Evolutionary conservation across 1,140 invertebrate species (phyloP), one percentile per base, ranked within the genome.

Genomic region (Eueides isabella): DNA sequence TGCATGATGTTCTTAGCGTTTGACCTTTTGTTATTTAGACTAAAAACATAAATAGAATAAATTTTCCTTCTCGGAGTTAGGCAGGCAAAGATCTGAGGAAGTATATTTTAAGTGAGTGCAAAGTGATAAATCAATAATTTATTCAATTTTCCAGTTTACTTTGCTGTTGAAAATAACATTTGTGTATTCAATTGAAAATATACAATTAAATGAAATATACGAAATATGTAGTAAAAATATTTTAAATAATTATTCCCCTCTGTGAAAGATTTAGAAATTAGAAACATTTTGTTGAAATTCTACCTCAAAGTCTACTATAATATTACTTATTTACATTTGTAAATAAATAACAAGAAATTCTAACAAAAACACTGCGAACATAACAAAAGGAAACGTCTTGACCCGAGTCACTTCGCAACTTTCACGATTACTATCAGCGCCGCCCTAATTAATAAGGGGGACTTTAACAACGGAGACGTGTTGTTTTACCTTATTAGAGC

Each of bases 381-480:
- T 30, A 30, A 63, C 61, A 63, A 63, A 30, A 31, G 61, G 14
- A 7, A 30, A 19, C 61, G 7, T 63, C 61, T 63, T 63, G 61
- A 63, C 61, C 61, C 61, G 9, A 30, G 61, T 35, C 29, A 31
- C 67, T 61, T 61, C 14, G 28, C 44, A 69, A 69, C 48, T 61
- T 33, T 69, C 48, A 23, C 31, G 67, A 69, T 61, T 30, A 61
- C 31, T 69, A 61, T 69, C 67, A 61, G 23, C 48, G 14, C 67
- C 55, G 67, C 55, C 31, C 67, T 69, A 61, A 69, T 69, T 69
- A 69, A 69, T 61, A 48, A 33, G 29, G 31, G 48, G 55, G n/a
- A 61, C 67, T 35, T 69, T 61, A 67, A 69, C 67, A 69, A 63
- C 11, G 48, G 11, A 55, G 38, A 69, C 67, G 48, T 69, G 67